These are phyloP conservation scores for Phymorhynchus buccinoides DNA, from an alignment of 1,140 invertebrate species.

Conservation along the genomic window DNA sequence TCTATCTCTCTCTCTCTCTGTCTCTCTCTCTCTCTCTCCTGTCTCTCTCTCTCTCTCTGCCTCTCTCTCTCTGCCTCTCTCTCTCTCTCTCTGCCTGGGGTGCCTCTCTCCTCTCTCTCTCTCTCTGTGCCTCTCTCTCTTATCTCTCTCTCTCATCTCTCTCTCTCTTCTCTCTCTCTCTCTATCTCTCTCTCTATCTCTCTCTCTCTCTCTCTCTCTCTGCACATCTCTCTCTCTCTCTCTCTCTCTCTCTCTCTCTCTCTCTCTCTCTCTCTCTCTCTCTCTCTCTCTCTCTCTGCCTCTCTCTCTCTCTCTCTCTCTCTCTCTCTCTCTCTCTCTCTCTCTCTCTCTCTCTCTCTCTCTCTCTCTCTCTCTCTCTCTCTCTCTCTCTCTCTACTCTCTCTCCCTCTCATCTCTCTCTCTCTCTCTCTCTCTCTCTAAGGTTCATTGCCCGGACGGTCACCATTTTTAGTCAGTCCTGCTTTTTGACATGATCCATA, in stretches of 20 bases:
- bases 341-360: neutral
- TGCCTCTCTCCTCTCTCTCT: neutral
- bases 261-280: neutral
- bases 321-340: neutral
- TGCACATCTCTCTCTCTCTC: too few relatives aligned
- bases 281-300: slow-evolving; percentile 18
- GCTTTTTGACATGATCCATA: too few relatives aligned
- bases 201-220: too few relatives aligned
- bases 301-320: neutral
- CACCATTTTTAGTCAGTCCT: too few relatives aligned
- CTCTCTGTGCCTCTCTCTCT: neutral
- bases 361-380: too few relatives aligned
- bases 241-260: slow-evolving; percentile 15
- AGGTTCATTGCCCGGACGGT: too few relatives aligned
- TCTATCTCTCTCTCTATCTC: neutral
- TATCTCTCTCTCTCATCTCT: slow-evolving; percentile 19
- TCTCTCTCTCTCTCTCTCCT: too few relatives aligned
- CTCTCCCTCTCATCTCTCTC: neutral
- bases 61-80: neutral
- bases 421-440: too few relatives aligned
- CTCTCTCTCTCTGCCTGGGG: neutral
- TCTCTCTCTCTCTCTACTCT: slow-evolving; percentile 22
- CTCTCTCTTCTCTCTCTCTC: slow-evolving; percentile 2
- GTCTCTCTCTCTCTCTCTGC: neutral
- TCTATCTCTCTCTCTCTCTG: too few relatives aligned